phyloP scores from a whole-genome alignment of 2,888 invertebrate genomes.

The Exocentrus adspersus region DNA sequence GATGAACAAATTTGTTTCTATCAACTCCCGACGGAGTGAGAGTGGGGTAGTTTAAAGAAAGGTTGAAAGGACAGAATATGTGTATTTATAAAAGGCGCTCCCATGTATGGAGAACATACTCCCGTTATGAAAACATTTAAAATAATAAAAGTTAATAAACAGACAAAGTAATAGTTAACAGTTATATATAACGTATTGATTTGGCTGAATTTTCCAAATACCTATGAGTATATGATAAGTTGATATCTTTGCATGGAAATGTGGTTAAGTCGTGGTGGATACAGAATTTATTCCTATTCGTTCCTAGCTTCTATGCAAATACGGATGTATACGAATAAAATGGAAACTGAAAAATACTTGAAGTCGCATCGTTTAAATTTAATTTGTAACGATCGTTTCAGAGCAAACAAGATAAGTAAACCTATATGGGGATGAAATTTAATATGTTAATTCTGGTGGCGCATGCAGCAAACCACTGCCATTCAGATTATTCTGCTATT shows the following conservation, averaged over 20 bases:
- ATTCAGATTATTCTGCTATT: conserved; percentile 10
- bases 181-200: no score
- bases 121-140: no score
- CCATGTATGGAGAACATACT: no score
- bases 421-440: conserved; percentile 19
- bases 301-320: conserved; percentile 9
- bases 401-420: conserved; percentile 28
- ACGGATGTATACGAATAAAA: not conserved
- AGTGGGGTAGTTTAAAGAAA: not conserved
- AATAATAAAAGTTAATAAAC: no score
- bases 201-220: no score
- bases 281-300: not conserved
- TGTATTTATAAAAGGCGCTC: not conserved
- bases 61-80: not conserved
- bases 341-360: conserved; percentile 5
- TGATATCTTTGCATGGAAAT: no score
- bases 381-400: conserved; percentile 26
- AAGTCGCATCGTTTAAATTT: conserved; percentile 18
- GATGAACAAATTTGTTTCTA: not conserved
- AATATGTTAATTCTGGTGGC: conserved; percentile 24
- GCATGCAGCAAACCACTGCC: conserved; percentile 18
- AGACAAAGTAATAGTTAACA: no score
- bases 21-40: not conserved
- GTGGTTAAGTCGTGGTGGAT: no score
- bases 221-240: no score